Percentiles rank a stretch among this genome's conserved stretches.
Evolutionary conservation across 1,140 invertebrate species (phyloP).

Genomic region (Dendrolimus kikuchii): DNA sequence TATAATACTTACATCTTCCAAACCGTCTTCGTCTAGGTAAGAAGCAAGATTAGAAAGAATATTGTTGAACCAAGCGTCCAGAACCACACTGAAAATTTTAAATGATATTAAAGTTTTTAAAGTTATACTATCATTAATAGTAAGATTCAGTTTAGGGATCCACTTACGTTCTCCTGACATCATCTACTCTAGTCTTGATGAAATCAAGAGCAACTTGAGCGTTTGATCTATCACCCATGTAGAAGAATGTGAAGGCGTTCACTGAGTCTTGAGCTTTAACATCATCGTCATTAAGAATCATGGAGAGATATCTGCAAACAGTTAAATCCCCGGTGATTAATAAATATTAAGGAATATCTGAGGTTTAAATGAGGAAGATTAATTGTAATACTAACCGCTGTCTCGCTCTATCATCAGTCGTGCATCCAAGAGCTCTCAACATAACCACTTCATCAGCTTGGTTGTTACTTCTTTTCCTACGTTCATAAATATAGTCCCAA

Average conservation of each 20-base stretch:
- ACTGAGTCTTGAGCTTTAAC: conserved; percentile 54
- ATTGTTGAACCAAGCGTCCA: conserved; percentile 39
- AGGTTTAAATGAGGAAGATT: too few species aligned
- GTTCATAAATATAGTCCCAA: conserved; percentile 71
- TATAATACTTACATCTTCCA: conserved; percentile 46
- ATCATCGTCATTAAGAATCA: conserved; percentile 36
- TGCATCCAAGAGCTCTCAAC: conserved; percentile 74
- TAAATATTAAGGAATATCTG: too few species aligned
- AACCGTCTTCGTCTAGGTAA: conserved; percentile 48
- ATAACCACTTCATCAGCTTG: conserved; percentile 72
- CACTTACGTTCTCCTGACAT: conserved; percentile 42
- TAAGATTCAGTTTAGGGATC: too few species aligned
- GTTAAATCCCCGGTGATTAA: background rate
- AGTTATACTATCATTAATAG: too few species aligned
- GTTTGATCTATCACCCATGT: conserved; percentile 43
- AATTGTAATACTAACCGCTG: conserved; percentile 29
- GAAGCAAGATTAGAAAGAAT: conserved; percentile 38
- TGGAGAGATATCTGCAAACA: conserved; percentile 39
- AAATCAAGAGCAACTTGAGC: conserved; percentile 38
- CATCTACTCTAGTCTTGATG: conserved; percentile 34
- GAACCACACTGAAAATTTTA: conserved; percentile 43
- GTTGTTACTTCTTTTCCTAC: conserved; percentile 65
- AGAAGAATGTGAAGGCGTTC: conserved; percentile 50
- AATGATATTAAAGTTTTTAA: background rate
- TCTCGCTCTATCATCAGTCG: conserved; percentile 35